These are phyloP conservation scores for Brotula barbata DNA, from an alignment of 2,797 vertebrate species.

Conservation along the genomic window DNA sequence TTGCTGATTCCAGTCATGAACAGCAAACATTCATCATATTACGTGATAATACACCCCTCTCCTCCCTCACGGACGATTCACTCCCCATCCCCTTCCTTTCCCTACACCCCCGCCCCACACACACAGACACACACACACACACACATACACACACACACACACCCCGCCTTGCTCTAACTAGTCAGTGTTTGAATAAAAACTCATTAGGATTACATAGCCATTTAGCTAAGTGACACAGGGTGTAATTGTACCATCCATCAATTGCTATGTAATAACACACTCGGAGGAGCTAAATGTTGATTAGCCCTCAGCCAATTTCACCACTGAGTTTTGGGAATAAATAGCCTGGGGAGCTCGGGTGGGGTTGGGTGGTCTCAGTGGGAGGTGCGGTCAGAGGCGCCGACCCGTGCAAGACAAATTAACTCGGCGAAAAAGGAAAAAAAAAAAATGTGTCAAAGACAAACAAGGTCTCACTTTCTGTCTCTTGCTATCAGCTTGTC, in stretches of 20 bases:
- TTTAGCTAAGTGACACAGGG: constrained; percentile 84
- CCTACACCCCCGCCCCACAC: constrained; percentile 10
- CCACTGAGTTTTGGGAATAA: constrained; percentile 65
- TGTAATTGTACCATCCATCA: constrained; percentile 87
- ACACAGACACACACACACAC: no score
- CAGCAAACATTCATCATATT: constrained; percentile 28
- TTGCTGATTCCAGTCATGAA: constrained; percentile 12
- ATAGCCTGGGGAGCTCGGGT: constrained; percentile 48
- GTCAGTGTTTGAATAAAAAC: constrained; percentile 81
- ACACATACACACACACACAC: no score
- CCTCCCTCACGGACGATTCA: no score
- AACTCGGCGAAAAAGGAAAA: constrained; percentile 56
- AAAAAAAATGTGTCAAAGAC: constrained; percentile 57
- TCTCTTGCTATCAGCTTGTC: constrained; percentile 8
- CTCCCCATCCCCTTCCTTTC: constrained; percentile 10
- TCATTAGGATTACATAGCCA: constrained; percentile 84
- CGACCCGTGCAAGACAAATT: constrained; percentile 65
- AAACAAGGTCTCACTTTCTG: constrained; percentile 42
- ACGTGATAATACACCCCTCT: constrained; percentile 12
- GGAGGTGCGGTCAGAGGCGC: constrained; percentile 43
- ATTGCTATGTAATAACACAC: constrained; percentile 81
- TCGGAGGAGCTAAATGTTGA: constrained; percentile 82
- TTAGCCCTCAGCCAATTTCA: constrained; percentile 79
- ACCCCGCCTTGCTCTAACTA: constrained; percentile 65
- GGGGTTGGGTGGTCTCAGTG: constrained; percentile 35